These are phyloP conservation scores for Cecropterus lyciades DNA, from an alignment of 1,140 invertebrate species.

Conservation along the genomic window DNA sequence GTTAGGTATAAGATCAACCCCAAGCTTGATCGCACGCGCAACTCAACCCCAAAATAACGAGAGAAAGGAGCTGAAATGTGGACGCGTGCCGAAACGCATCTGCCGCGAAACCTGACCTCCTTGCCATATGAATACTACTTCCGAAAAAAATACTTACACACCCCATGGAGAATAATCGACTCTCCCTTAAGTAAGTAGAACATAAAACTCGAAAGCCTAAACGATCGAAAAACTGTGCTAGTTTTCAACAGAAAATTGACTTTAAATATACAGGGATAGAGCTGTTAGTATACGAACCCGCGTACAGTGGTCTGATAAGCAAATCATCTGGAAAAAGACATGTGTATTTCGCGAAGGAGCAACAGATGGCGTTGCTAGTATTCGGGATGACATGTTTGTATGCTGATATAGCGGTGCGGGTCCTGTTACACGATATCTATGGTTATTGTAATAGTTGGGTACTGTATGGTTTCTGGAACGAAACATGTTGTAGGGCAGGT, in stretches of 20 bases:
- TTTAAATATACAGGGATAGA: constrained; percentile 22
- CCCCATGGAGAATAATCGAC: constrained; percentile 41
- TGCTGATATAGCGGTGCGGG: constrained; percentile 42
- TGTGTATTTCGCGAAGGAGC: constrained; percentile 66
- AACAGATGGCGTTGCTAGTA: constrained; percentile 67
- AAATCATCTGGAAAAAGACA: constrained; percentile 71
- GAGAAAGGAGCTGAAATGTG: constrained; percentile 51
- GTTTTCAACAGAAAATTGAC: constrained; percentile 12
- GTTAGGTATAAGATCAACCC: constrained; percentile 9
- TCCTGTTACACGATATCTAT: constrained; percentile 43
- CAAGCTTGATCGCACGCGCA: constrained; percentile 1
- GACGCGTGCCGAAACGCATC: constrained; percentile 75
- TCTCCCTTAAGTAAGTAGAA: constrained; percentile 37
- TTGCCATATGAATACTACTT: constrained; percentile 75
- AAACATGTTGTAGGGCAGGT: constrained; percentile 27
- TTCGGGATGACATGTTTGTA: constrained; percentile 54
- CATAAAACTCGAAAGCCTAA: constrained; percentile 26
- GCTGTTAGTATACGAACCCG: constrained; percentile 23
- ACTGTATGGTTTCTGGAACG: constrained; percentile 27
- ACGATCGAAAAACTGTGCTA: background rate
- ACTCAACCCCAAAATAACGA: constrained; percentile 45
- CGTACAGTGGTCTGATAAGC: constrained; percentile 41
- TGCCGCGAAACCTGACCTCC: constrained; percentile 77
- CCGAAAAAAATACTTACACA: constrained; percentile 63
- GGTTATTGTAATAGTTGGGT: constrained; percentile 29